These are phyloP conservation scores for Drosophila kohkoa DNA, from an alignment of 1,140 invertebrate genomes.

Conservation along the genomic window DNA sequence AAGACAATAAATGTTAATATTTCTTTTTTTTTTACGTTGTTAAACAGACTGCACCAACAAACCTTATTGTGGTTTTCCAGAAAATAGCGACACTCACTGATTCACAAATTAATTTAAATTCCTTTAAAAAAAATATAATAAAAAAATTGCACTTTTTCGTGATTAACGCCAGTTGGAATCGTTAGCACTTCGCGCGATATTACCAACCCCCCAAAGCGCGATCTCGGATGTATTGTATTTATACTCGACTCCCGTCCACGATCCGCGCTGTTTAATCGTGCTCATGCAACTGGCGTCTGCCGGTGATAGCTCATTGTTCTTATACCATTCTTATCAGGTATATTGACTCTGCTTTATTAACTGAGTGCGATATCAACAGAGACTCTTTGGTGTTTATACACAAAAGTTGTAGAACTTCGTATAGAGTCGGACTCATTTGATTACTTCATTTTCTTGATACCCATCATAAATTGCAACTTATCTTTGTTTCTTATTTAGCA, in stretches of 20 bases:
- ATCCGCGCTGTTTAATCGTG: slow-evolving; percentile 17
- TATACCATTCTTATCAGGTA: slow-evolving; percentile 28
- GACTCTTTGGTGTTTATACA: not conserved
- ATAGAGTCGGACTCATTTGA: not conserved
- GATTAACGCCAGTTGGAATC: slow-evolving; percentile 3
- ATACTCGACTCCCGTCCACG: not conserved
- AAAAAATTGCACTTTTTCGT: slow-evolving; percentile 2
- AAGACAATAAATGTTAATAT: slow-evolving; percentile 1
- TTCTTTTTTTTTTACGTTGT: not conserved
- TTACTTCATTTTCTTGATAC: not conserved
- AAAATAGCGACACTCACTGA: not conserved
- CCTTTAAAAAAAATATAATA: not conserved
- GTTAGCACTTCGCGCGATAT: not conserved
- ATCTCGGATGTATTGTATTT: not conserved
- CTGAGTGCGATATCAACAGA: not conserved
- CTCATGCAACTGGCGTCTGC: slow-evolving; percentile 6
- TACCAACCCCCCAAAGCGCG: not conserved
- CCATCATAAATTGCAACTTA: slow-evolving; percentile 3
- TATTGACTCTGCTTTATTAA: slow-evolving; percentile 14
- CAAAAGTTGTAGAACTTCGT: not conserved
- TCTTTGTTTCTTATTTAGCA: not conserved
- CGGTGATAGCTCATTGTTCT: not conserved
- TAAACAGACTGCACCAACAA: not conserved
- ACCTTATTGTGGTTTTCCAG: not conserved
- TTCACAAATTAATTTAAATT: not conserved